Base-by-base conservation (phyloP, 2,797 vertebrate genomes). In the Mus caroli region DNA sequence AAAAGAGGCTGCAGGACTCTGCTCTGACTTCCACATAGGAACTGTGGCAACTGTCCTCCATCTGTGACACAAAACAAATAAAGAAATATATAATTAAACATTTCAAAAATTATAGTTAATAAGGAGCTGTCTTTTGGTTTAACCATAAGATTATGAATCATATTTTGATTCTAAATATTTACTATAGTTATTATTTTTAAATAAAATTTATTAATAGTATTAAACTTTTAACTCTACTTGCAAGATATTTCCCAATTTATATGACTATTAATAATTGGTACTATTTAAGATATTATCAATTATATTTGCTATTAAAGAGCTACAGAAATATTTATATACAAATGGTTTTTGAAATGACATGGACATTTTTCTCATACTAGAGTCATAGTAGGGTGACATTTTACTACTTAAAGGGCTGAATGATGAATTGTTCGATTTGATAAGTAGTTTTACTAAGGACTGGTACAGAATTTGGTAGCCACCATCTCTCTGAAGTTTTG, bases 271-370 rank as follows among this genome's bases (percentile, higher is more conserved):
- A 56, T 1, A 89, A 58, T 34, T 85, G 80, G 78, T 86, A 9
- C 62, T 82, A 88, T 64, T 93, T 83, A 64, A 89, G 62, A 76
- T 84, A 84, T 31, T 92, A 46, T 15, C 83, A 96, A 73, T 96
- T 89, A 94, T 83, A 79, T 83, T 91, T 94, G 31, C 15, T 91
- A 62, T 78, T 90, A 86, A 96, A 77, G 77, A 94, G 62, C 88
- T 85, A 69, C 34, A 52, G 37, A 43, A 88, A n/a, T 91, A 58
- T 80, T 94, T 89, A 52, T 92, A 92, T 76, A 22, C 37, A 56
- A 43, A 11, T 43, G 28, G 3, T 56, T 85, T 95, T 31, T 24
- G 83, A 86, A 93, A 20, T 71, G 28, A 22, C 83, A 24, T 78
- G 46, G 34, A 90, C 52, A 92, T 26, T 79, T 92, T 88, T 46